Evolutionary conservation across 2,888 invertebrate species (phyloP).

Genomic region (Yponomeuta sedellus): DNA sequence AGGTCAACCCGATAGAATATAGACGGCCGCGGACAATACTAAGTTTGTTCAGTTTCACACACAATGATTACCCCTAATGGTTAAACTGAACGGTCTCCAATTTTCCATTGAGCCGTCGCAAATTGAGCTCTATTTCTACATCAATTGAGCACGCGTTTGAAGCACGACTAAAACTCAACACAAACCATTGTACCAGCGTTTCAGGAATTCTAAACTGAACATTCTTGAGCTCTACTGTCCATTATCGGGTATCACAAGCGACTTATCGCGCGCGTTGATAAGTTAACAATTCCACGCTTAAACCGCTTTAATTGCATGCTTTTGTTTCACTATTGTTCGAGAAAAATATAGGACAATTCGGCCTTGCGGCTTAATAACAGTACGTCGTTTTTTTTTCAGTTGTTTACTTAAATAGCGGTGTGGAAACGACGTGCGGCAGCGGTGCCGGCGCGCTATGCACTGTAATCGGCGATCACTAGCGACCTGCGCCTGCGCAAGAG

Average conservation of each 20-base stretch:
- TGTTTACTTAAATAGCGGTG: neutral
- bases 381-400: neutral
- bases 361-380: neutral
- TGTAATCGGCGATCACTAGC: constrained; percentile 37
- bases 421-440: constrained; percentile 32
- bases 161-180: constrained; percentile 23
- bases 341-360: neutral
- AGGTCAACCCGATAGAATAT: constrained; percentile 13
- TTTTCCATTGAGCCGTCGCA: neutral
- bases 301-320: neutral
- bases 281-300: neutral
- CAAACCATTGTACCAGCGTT: constrained; percentile 69
- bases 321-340: neutral
- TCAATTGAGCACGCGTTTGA: neutral
- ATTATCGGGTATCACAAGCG: constrained; percentile 42
- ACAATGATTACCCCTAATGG: neutral
- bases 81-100: neutral
- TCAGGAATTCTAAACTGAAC: constrained; percentile 69
- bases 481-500: constrained; percentile 39
- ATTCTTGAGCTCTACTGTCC: constrained; percentile 46
- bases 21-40: neutral
- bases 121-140: neutral
- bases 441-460: constrained; percentile 47
- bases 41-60: constrained; percentile 23
- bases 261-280: constrained; percentile 50